Evolutionary conservation across 2,888 invertebrate species (phyloP), one percentile per base, ranked within the genome.

Genomic region (Macrosoma leucophasiata): DNA sequence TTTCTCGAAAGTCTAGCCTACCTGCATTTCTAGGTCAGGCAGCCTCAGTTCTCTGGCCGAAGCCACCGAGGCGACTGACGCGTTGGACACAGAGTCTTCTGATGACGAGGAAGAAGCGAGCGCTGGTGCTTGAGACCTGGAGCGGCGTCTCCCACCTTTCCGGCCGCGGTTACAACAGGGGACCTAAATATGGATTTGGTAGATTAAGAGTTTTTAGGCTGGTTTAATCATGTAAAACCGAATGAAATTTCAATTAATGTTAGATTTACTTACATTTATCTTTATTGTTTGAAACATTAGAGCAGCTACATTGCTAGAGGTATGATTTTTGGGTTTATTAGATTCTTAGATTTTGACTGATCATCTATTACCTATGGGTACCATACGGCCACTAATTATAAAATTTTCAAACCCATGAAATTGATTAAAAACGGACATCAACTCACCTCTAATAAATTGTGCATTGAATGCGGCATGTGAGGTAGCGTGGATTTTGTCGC

Each of bases 371-470:
- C n/a, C n/a, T n/a, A n/a, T n/a, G n/a, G n/a, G n/a, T n/a, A n/a
- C n/a, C n/a, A n/a, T n/a, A n/a, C n/a, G n/a, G n/a, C n/a, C n/a
- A n/a, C n/a, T n/a, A n/a, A n/a, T n/a, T n/a, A n/a, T n/a, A n/a
- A n/a, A n/a, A n/a, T n/a, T n/a, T n/a, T n/a, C n/a, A n/a, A n/a
- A n/a, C n/a, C n/a, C n/a, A n/a, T n/a, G n/a, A n/a, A n/a, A n/a
- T n/a, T n/a, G n/a, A n/a, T n/a, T n/a, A n/a, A n/a, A n/a, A n/a
- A n/a, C n/a, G n/a, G n/a, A n/a, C n/a, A n/a, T n/a, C 11, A 13
- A 36, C 57, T 62, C 50, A 90, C 86, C 72, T 91, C 91, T 36
- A 91, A 66, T 48, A 89, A 85, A 55, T 86, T 86, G 41, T 86
- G 84, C 73, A 86, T 78, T 1, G 84, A 81, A 52, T 84, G 84